Percentiles rank a stretch among this genome's conserved stretches.
These are phyloP conservation scores for Miniopterus natalensis DNA, from an alignment of 2,113 vertebrate genomes.

Conservation along the genomic window DNA sequence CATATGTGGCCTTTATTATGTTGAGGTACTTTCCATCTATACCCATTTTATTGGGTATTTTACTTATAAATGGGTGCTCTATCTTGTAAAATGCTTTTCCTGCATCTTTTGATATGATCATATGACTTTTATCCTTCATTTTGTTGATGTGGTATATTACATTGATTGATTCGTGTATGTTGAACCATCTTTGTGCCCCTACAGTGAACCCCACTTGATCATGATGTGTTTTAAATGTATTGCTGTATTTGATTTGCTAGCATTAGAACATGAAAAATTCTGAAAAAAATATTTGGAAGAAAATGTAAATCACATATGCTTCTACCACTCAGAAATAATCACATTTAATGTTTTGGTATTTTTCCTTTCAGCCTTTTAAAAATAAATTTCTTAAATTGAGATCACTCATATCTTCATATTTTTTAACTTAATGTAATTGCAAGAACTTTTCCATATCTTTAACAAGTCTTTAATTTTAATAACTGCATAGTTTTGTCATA, in stretches of 20 bases:
- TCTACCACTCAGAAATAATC: slow-evolving; percentile 15
- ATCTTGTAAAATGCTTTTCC: not conserved
- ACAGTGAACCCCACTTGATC: not conserved
- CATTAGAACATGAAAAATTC: slow-evolving; percentile 2
- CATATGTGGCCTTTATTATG: not conserved
- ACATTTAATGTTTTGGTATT: not conserved
- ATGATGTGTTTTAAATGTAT: not conserved
- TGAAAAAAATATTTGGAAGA: not conserved
- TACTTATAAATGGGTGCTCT: not conserved
- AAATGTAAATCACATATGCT: not conserved
- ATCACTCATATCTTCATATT: not conserved
- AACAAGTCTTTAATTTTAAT: not conserved
- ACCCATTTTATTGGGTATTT: not conserved
- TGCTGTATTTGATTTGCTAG: not conserved
- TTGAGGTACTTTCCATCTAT: not conserved
- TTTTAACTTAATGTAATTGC: not conserved
- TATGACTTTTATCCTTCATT: not conserved
- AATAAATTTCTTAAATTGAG: slow-evolving; percentile 15
- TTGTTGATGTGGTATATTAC: not conserved
- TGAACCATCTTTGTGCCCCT: not conserved
- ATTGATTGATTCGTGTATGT: not conserved
- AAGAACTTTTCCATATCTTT: slow-evolving; percentile 31
- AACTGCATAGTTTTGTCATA: not conserved
- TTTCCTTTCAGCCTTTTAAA: not conserved
- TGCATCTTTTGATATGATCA: not conserved